These are phyloP conservation scores for Xanthia icteritia DNA, from an alignment of 2,888 invertebrate species.

Conservation along the genomic window DNA sequence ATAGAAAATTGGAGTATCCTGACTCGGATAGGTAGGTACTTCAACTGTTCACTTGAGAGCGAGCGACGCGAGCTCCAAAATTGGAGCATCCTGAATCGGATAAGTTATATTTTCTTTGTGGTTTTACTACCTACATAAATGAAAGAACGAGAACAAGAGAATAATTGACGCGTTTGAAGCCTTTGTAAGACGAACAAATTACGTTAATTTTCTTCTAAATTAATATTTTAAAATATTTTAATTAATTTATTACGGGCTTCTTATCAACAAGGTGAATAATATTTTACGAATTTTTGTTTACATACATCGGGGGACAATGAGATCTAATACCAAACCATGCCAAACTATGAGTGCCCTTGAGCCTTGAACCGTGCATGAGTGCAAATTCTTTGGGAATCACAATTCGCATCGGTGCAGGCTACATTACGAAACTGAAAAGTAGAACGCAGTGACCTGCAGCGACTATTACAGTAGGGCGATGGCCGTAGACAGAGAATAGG, in stretches of 20 bases:
- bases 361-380: neutral
- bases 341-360: neutral
- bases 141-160: neutral
- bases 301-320: neutral
- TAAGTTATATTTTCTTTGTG: neutral
- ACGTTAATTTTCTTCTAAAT: neutral
- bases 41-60: too few relatives aligned
- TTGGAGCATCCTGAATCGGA: neutral
- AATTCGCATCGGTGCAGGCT: slow-evolving; percentile 2
- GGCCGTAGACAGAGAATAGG: too few relatives aligned
- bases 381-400: neutral
- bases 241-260: neutral
- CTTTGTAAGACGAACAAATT: neutral
- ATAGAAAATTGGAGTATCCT: neutral
- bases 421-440: slow-evolving; percentile 23
- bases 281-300: neutral
- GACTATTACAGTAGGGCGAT: slow-evolving; percentile 14
- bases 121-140: neutral
- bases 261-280: neutral
- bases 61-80: too few relatives aligned
- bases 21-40: too few relatives aligned
- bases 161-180: neutral
- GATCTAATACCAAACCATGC: neutral
- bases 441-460: slow-evolving; percentile 18
- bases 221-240: neutral